These are phyloP conservation scores for Drosophila littoralis DNA, from an alignment of 1,140 invertebrate genomes.

Conservation along the genomic window DNA sequence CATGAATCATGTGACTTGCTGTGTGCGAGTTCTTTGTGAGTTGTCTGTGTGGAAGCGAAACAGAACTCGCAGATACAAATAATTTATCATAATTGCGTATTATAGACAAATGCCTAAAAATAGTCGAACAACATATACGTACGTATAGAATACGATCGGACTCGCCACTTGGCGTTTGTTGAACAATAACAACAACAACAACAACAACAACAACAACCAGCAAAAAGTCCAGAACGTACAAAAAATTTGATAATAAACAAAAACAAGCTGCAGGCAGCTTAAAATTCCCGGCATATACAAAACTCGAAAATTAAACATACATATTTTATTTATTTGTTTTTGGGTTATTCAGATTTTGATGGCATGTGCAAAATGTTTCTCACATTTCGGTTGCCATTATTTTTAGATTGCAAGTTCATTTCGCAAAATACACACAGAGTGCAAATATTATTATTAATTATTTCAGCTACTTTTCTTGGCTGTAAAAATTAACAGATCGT, in stretches of 20 bases:
- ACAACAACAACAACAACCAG: too few species aligned
- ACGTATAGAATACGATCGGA: constrained; percentile 7
- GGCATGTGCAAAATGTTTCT: constrained; percentile 38
- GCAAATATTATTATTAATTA: constrained; percentile 29
- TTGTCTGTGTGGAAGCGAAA: constrained; percentile 5
- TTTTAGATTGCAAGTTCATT: constrained; percentile 50
- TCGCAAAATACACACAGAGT: constrained; percentile 7
- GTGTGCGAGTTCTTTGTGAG: constrained; percentile 9
- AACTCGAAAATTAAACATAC: constrained; percentile 24
- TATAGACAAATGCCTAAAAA: constrained; percentile 48
- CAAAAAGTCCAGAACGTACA: neutral
- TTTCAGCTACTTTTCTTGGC: constrained; percentile 7
- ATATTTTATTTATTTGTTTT: constrained; percentile 9
- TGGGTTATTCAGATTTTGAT: constrained; percentile 17
- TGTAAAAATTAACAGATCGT: constrained; percentile 53
- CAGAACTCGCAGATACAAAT: constrained; percentile 40
- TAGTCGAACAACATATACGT: constrained; percentile 8
- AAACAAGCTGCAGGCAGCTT: constrained; percentile 51
- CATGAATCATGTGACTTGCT: constrained; percentile 22
- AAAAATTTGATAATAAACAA: constrained; percentile 32
- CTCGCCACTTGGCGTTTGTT: constrained; percentile 12
- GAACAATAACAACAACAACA: too few species aligned
- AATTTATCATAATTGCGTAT: constrained; percentile 58
- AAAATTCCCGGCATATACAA: constrained; percentile 48
- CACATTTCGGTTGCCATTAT: constrained; percentile 20